A percentile compares a stretch with the other conserved stretches of the same genome.
These are phyloP conservation scores for Periphyllus acericola DNA, from an alignment of 2,888 invertebrate genomes.

Conservation along the genomic window DNA sequence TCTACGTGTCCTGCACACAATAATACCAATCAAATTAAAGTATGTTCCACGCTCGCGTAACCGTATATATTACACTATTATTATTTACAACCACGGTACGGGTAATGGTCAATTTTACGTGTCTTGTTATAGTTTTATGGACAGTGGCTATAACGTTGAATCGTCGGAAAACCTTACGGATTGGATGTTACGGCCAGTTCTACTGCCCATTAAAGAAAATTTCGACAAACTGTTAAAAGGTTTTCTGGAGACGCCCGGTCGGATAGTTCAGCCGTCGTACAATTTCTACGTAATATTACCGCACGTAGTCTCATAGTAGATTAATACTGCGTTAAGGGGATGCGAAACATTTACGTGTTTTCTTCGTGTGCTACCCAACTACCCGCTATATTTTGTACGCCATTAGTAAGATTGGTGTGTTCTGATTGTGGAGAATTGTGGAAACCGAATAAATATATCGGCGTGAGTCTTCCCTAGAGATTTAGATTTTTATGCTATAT, in stretches of 20 bases:
- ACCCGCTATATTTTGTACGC: no score
- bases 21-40: slow-evolving; percentile 66
- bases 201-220: slow-evolving; percentile 54
- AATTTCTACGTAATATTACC: slow-evolving; percentile 30
- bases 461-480: no score
- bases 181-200: slow-evolving; percentile 58
- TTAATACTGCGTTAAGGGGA: no score
- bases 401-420: no score
- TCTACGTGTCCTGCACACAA: slow-evolving; percentile 89
- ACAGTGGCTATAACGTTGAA: slow-evolving; percentile 40
- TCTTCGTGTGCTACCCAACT: no score
- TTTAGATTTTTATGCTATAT: no score
- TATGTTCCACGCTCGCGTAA: not conserved
- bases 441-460: no score
- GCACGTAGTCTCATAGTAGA: not conserved
- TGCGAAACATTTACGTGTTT: no score
- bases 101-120: not conserved
- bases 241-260: slow-evolving; percentile 55
- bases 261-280: slow-evolving; percentile 21
- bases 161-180: slow-evolving; percentile 46
- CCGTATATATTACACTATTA: no score
- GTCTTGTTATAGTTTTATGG: slow-evolving; percentile 49
- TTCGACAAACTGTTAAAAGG: slow-evolving; percentile 63
- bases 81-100: not conserved
- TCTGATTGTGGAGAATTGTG: no score